Percentiles rank a stretch among this genome's conserved stretches.
Evolutionary conservation across 2,888 invertebrate species (phyloP).

Genomic region (Acrobeloides nanus): DNA sequence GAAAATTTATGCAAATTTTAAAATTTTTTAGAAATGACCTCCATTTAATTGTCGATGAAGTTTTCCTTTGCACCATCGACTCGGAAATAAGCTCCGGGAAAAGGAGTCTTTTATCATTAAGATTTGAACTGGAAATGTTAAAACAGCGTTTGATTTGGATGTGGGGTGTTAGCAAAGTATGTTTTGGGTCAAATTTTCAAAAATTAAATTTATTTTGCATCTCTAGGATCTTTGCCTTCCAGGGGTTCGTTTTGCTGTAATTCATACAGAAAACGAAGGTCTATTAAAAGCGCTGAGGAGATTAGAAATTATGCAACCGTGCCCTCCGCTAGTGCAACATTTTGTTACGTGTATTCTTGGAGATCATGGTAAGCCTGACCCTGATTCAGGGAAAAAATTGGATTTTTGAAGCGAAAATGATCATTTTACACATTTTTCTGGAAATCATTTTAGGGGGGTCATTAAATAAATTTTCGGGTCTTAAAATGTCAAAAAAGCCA

Average conservation of each 20-base stretch:
- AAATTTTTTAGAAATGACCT: conserved; percentile 26
- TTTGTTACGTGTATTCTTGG: conserved; percentile 26
- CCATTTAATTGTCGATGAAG: conserved; percentile 35
- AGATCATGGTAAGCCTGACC: conserved; percentile 22
- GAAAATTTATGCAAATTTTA: background rate
- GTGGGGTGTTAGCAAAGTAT: conserved; percentile 53
- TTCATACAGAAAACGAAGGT: conserved; percentile 25
- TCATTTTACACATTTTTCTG: too few relatives aligned
- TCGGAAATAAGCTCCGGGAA: conserved; percentile 20
- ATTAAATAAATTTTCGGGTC: too few relatives aligned
- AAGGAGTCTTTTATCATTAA: conserved; percentile 28
- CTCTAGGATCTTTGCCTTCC: conserved; percentile 36
- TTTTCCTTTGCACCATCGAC: conserved; percentile 30
- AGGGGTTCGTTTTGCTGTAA: conserved; percentile 30
- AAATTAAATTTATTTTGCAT: background rate
- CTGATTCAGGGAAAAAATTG: background rate
- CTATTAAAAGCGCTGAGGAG: conserved; percentile 25
- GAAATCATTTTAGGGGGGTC: too few relatives aligned
- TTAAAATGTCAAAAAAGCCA: too few relatives aligned
- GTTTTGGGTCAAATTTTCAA: background rate
- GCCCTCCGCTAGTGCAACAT: conserved; percentile 35
- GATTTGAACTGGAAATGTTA: conserved; percentile 18
- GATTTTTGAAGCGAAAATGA: too few relatives aligned
- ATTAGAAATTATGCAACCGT: conserved; percentile 33
- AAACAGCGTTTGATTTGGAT: conserved; percentile 28